A percentile compares a stretch with the other conserved stretches of the same genome.
Evolutionary conservation across 2,888 invertebrate genomes (phyloP).

Genomic region (Dasypolia templi): DNA sequence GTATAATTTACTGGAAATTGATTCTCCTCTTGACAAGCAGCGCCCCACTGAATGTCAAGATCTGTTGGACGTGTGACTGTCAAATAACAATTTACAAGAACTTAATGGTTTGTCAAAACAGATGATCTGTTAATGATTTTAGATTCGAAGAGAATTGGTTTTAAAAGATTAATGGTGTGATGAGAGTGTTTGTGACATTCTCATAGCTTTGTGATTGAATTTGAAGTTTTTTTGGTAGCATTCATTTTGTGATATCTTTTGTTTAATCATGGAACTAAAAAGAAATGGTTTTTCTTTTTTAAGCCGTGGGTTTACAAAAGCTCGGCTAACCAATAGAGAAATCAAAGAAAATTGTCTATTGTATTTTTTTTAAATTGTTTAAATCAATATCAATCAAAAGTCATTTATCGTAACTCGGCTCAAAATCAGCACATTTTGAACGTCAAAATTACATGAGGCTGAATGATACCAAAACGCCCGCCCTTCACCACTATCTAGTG

Average conservation of each 20-base stretch:
- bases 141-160: constrained; percentile 74
- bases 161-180: constrained; percentile 84
- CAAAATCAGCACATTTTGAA: background rate
- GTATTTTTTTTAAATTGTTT: background rate
- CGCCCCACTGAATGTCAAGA: constrained; percentile 46
- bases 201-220: constrained; percentile 67
- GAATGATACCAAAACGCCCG: no score
- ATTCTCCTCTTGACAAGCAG: constrained; percentile 16
- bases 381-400: background rate
- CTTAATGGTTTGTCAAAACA: constrained; percentile 89
- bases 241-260: background rate
- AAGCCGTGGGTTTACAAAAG: no score
- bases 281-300: background rate
- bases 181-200: constrained; percentile 76
- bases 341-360: background rate
- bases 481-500: no score
- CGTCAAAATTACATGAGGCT: background rate
- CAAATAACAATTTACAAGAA: constrained; percentile 71
- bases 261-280: background rate
- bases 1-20: background rate
- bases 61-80: constrained; percentile 69
- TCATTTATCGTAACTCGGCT: background rate
- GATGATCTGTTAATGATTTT: constrained; percentile 85
- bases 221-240: constrained; percentile 12
- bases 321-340: background rate